A percentile compares a stretch with the other conserved stretches of the same genome.
phyloP scores from a whole-genome alignment of 2,888 invertebrate genomes.

The Patella caerulea region DNA sequence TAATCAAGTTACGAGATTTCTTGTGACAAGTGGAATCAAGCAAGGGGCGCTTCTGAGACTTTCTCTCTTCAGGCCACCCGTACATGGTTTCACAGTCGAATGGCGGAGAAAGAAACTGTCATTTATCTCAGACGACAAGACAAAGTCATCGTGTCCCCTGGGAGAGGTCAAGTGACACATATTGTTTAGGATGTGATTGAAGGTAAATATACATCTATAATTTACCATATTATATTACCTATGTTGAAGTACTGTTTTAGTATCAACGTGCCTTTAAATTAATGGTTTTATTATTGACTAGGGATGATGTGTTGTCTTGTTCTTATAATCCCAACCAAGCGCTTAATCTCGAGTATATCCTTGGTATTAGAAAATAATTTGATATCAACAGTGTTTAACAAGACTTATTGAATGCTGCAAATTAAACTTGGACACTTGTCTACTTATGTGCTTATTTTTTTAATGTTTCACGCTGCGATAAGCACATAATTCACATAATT shows the following conservation, averaged over 20 bases:
- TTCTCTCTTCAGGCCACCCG: background rate
- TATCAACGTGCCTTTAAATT: constrained; percentile 6
- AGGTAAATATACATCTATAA: constrained; percentile 7
- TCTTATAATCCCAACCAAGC: background rate
- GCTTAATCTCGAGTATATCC: background rate
- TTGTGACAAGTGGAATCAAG: constrained; percentile 13
- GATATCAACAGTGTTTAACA: too few species aligned
- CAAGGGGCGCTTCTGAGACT: constrained; percentile 7
- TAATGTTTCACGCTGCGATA: too few species aligned
- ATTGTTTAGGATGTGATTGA: constrained; percentile 10
- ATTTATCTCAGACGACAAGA: background rate
- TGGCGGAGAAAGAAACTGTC: constrained; percentile 4
- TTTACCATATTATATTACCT: background rate
- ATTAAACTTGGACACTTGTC: too few species aligned
- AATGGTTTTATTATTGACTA: constrained; percentile 9
- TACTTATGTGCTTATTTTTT: too few species aligned
- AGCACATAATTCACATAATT: too few species aligned
- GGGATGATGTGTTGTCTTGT: background rate
- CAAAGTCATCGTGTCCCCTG: constrained; percentile 12
- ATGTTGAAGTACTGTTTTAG: constrained; percentile 7
- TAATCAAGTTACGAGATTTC: constrained; percentile 9
- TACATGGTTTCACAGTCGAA: constrained; percentile 2
- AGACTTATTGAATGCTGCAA: too few species aligned
- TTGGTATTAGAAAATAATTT: too few species aligned
- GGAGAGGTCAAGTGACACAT: constrained; percentile 10